phyloP scores from a whole-genome alignment of 2,888 invertebrate species.

The Sacculina carcini region DNA sequence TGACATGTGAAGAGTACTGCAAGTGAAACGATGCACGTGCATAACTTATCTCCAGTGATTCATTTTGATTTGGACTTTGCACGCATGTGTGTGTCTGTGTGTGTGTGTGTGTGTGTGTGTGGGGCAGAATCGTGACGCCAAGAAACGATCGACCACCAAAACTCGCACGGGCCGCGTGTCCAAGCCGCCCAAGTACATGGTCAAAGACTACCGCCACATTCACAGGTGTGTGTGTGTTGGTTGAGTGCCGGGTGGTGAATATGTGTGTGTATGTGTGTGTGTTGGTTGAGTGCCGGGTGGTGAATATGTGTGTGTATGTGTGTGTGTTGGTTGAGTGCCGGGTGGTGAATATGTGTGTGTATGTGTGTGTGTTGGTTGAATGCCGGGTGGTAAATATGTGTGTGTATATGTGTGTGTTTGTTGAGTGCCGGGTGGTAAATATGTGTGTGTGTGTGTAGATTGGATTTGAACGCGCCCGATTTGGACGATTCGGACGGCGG shows the following conservation, averaged over 20 bases:
- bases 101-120: too few relatives aligned
- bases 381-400: conserved; percentile 16
- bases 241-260: neutral
- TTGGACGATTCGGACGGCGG: conserved; percentile 31
- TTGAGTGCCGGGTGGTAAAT: neutral
- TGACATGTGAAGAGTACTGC: too few relatives aligned
- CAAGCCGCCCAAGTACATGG: conserved; percentile 31
- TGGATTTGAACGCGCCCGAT: conserved; percentile 28
- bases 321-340: too few relatives aligned
- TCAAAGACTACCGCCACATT: conserved; percentile 24
- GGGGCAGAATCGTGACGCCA: conserved; percentile 26
- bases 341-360: neutral
- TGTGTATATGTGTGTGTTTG: too few relatives aligned
- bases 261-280: neutral
- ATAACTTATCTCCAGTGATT: too few relatives aligned
- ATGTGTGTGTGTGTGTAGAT: conserved; percentile 13
- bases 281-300: too few relatives aligned
- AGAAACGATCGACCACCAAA: conserved; percentile 23
- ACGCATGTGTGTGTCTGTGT: too few relatives aligned
- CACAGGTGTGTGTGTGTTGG: too few relatives aligned
- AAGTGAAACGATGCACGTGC: too few relatives aligned
- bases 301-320: neutral
- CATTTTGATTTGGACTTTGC: too few relatives aligned
- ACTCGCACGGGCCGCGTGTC: conserved; percentile 30
- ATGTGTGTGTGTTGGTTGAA: conserved; percentile 23